Conservation (phyloP, 1,140 invertebrate genomes). For the Nixonia krombeini region DNA sequence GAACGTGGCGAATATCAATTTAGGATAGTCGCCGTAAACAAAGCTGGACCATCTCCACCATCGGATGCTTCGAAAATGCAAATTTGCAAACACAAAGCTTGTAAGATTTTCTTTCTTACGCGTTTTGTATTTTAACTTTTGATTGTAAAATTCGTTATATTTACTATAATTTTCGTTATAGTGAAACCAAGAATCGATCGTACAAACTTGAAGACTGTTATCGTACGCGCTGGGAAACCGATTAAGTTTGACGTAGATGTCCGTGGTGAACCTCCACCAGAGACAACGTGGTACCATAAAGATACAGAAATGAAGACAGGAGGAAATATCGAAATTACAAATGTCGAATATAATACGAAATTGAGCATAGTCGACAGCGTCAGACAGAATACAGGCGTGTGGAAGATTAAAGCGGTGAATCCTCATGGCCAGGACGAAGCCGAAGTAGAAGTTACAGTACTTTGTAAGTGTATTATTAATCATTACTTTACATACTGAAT, state of each 20-base stretch:
- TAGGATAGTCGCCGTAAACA: constrained; percentile 95
- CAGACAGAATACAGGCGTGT: constrained; percentile 89
- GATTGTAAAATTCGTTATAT: too few species aligned
- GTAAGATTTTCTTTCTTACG: constrained; percentile 76
- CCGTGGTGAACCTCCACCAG: constrained; percentile 94
- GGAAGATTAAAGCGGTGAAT: constrained; percentile 93
- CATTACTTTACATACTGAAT: constrained; percentile 2
- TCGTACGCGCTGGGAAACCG: constrained; percentile 90
- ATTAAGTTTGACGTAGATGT: constrained; percentile 96
- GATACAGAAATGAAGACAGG: constrained; percentile 74
- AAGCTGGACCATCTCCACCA: constrained; percentile 93
- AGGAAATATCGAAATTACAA: constrained; percentile 86
- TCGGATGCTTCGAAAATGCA: constrained; percentile 95
- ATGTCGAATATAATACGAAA: constrained; percentile 95
- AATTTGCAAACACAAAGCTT: constrained; percentile 89
- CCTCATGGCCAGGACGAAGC: constrained; percentile 94
- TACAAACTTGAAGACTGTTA: constrained; percentile 92
- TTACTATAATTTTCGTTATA: constrained; percentile 69
- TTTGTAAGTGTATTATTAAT: constrained; percentile 83
- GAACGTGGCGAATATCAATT: constrained; percentile 96
- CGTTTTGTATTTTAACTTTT: too few species aligned
- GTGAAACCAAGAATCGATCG: constrained; percentile 98
- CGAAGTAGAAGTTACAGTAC: constrained; percentile 92
- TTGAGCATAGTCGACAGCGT: constrained; percentile 87
- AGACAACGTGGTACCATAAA: constrained; percentile 87